Evolutionary conservation across 2,797 vertebrate genomes (phyloP), one percentile per base, ranked within the genome.

Genomic region (Diplodus puntazzo): DNA sequence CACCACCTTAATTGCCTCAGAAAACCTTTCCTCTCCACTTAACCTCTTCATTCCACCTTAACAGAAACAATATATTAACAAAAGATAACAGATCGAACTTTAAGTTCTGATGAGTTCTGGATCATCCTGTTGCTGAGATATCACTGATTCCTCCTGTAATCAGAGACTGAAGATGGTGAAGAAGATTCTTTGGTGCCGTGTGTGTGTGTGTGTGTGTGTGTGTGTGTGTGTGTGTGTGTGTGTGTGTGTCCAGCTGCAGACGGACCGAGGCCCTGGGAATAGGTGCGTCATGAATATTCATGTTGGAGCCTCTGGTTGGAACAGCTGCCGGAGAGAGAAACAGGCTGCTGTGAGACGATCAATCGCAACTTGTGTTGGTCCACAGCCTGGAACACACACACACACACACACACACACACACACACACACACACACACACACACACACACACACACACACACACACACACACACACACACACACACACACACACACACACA

Each of bases 281-380:
- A 94, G 88, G 89, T 93, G 93, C 93, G 92, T 97, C 96, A 98
- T 98, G 96, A 98, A 98, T 98, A 98, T 98, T 98, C 97, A 98
- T 86, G 93, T 90, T 91, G 91, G 90, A 96, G 95, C 93, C 95
- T 95, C 96, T 96, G 96, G 96, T 96, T 96, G 95, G 94, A 97
- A 96, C 96, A 97, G 96, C 96, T 96, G 95, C 94, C 96, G 95
- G 95, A 96, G 95, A 95, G 77, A 82, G 72, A 69, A 77, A 74
- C 81, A 60, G 65, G 94, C 94, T 96, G 96, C 96, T 96, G 96
- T 95, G 94, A 95, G 92, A 95, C 94, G 89, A 96, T 95, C 95
- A 55, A 83, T 75, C 20, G 53, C 70, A 46, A 52, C 50, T 95
- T 94, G 95, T 95, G 94, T 93, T 93, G 95, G 94, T 95, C 95